Percentiles rank a stretch among this genome's conserved stretches.
These are phyloP conservation scores for Torymus texanus DNA, from an alignment of 2,888 invertebrate genomes.

Conservation along the genomic window DNA sequence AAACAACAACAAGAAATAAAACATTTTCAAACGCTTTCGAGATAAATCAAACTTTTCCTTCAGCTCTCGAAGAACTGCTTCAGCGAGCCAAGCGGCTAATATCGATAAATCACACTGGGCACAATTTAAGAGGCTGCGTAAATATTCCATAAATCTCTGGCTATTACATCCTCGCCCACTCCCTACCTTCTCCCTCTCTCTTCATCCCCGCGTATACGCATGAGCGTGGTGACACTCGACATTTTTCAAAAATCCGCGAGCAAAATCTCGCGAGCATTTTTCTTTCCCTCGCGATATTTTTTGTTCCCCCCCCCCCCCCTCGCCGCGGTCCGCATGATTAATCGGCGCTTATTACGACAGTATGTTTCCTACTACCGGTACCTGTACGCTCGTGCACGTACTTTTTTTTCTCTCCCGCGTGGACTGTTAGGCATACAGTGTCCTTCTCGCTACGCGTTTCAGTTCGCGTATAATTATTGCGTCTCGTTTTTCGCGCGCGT, in stretches of 20 bases:
- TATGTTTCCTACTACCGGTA: neutral
- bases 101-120: conserved; percentile 39
- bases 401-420: neutral
- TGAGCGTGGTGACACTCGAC: neutral
- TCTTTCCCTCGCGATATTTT: neutral
- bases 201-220: neutral
- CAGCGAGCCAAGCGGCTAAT: conserved; percentile 27
- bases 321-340: conserved; percentile 20
- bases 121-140: conserved; percentile 44
- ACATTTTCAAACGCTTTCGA: too few species aligned
- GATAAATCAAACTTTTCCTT: conserved; percentile 29
- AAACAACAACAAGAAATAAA: too few species aligned
- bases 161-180: conserved; percentile 19
- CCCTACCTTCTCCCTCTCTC: neutral
- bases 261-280: conserved; percentile 19
- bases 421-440: too few species aligned
- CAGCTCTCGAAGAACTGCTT: conserved; percentile 17
- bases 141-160: conserved; percentile 46
- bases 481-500: conserved; percentile 22
- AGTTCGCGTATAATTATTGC: conserved; percentile 33
- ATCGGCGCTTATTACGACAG: conserved; percentile 36
- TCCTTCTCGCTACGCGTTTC: neutral
- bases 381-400: neutral
- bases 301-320: neutral
- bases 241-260: conserved; percentile 32